These are phyloP conservation scores for Cetonia aurata DNA, from an alignment of 2,888 invertebrate species.

Conservation along the genomic window DNA sequence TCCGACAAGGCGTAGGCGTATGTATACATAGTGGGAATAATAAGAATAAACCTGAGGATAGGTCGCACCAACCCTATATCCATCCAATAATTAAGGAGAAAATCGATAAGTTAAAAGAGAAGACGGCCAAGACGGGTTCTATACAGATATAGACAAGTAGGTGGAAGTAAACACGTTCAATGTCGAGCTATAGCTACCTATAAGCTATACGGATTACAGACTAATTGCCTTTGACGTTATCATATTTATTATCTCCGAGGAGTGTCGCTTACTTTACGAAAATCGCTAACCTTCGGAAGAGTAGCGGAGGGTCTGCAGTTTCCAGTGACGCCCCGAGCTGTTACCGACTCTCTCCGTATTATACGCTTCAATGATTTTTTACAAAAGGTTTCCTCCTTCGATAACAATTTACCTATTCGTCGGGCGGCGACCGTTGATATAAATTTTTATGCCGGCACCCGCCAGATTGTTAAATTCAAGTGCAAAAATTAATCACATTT, in stretches of 20 bases:
- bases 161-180: too few species aligned
- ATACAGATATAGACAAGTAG: too few species aligned
- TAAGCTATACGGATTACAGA: constrained; percentile 31
- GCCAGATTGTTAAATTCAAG: constrained; percentile 31
- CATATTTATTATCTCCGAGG: constrained; percentile 43
- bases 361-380: constrained; percentile 45
- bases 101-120: too few species aligned
- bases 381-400: constrained; percentile 41
- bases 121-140: too few species aligned
- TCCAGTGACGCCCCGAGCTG: constrained; percentile 35
- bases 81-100: too few species aligned
- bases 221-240: constrained; percentile 38
- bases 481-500: constrained; percentile 31
- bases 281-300: constrained; percentile 36
- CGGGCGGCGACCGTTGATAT: constrained; percentile 16
- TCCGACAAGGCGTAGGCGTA: too few species aligned
- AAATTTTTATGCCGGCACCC: constrained; percentile 29
- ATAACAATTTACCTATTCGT: constrained; percentile 45
- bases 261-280: constrained; percentile 44
- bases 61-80: too few species aligned
- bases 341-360: constrained; percentile 40
- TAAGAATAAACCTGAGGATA: too few species aligned
- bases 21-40: too few species aligned
- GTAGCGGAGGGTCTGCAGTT: constrained; percentile 3
- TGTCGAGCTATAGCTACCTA: too few species aligned